phyloP scores from a whole-genome alignment of 2,888 invertebrate species.

The Lasioglossum calceatum region DNA sequence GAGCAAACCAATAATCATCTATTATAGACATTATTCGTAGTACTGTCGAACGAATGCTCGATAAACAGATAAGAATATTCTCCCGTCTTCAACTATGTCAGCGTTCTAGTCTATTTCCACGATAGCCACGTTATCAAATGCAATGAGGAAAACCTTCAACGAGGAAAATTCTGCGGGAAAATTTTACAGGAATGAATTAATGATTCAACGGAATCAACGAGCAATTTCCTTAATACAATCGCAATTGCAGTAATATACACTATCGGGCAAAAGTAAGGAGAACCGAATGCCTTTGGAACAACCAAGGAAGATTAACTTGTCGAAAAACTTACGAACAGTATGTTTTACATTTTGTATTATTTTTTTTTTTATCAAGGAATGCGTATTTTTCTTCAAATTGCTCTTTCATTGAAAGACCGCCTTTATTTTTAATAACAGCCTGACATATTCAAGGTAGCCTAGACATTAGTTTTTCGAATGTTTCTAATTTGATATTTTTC shows the following conservation, averaged over 20 bases:
- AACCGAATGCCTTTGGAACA: too few species aligned
- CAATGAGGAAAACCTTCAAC: background rate
- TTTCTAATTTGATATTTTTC: too few species aligned
- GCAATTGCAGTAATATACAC: background rate
- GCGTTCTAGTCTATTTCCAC: background rate
- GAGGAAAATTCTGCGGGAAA: background rate
- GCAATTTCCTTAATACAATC: background rate
- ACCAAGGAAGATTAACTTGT: too few species aligned
- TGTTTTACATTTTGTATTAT: too few species aligned
- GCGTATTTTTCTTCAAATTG: too few species aligned
- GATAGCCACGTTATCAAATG: background rate
- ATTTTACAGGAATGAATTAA: background rate
- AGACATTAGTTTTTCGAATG: too few species aligned
- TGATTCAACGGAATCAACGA: background rate
- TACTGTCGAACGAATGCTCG: background rate
- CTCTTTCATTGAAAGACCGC: too few species aligned
- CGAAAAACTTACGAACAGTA: too few species aligned
- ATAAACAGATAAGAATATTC: background rate
- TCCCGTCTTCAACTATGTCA: background rate
- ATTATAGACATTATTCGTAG: background rate
- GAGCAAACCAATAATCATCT: background rate
- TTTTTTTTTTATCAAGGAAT: too few species aligned
- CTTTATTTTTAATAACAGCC: too few species aligned
- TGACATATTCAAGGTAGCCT: too few species aligned
- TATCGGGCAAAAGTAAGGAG: too few species aligned